Evolutionary conservation across 2,888 invertebrate species (phyloP), one percentile per base, ranked within the genome.

Genomic region (Thereva nobilitata): DNA sequence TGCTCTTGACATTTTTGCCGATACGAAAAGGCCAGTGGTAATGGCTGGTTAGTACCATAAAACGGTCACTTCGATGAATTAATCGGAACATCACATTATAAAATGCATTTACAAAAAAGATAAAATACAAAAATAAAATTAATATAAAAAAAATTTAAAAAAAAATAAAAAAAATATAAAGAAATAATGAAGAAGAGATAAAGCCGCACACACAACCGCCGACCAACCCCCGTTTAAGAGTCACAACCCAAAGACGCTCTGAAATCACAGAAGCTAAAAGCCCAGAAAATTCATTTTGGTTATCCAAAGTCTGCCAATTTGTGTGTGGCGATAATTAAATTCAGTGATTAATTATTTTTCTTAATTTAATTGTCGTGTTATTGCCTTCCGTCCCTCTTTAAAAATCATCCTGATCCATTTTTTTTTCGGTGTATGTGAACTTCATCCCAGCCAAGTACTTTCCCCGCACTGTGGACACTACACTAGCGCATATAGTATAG

Each of bases 311-410:
- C 23, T 47, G 35, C 50, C 35, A 50, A 50, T 50, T 50, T 50
- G 50, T 56, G 56, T 47, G 7, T 44, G 56, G 56, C 56, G 42
- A 44, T 44, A 56, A 56, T 56, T 56, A 56, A 56, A 56, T 42
- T 23, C 56, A 56, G 42, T 56, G 56, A 56, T 56, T 56, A 56
- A 56, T 56, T 56, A 56, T 56, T 56, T 56, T 42, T 35, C 56
- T 56, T 56, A 56, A 56, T 56, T 56, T 56, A 56, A 56, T 56
- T 56, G 42, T 56, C 56, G 56, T 56, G 56, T 56, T 56, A 56
- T 56, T 56, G 41, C 56, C 34, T 34, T n/a, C 40, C 38, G 10
- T 41, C 23, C 54, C 10, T 35, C 6, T 10, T 44, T 23, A 23
- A 23, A 23, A 23, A 23, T 23, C 23, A 23, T 23, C 23, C 23